These are phyloP conservation scores for Apamea anceps DNA, from an alignment of 2,888 invertebrate genomes.

Conservation along the genomic window DNA sequence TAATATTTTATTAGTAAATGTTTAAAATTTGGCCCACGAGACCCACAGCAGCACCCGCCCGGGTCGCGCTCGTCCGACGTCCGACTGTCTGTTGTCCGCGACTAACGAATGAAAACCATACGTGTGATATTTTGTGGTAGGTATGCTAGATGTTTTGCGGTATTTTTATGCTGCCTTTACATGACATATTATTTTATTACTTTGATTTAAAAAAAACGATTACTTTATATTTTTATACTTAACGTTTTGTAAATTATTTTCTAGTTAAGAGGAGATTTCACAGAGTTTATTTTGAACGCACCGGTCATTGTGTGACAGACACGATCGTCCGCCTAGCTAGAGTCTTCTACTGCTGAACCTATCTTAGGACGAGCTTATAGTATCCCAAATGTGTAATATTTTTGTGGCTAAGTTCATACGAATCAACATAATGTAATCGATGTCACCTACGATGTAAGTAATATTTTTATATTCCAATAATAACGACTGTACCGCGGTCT, in stretches of 20 bases:
- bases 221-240: slow-evolving; percentile 89
- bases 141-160: slow-evolving; percentile 84
- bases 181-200: slow-evolving; percentile 78
- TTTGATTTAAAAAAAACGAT: slow-evolving; percentile 79
- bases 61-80: slow-evolving; percentile 53
- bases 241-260: slow-evolving; percentile 88
- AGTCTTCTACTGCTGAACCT: slow-evolving; percentile 55
- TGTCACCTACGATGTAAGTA: slow-evolving; percentile 78
- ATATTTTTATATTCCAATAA: slow-evolving; percentile 86
- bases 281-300: slow-evolving; percentile 76
- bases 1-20: slow-evolving; percentile 91
- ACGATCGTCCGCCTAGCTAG: slow-evolving; percentile 65
- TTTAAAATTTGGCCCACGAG: slow-evolving; percentile 87
- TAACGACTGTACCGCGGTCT: slow-evolving; percentile 76
- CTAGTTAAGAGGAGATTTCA: slow-evolving; percentile 81
- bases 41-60: slow-evolving; percentile 75
- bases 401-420: slow-evolving; percentile 75
- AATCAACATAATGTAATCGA: slow-evolving; percentile 71
- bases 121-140: slow-evolving; percentile 89
- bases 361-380: slow-evolving; percentile 75
- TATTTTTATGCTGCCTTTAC: slow-evolving; percentile 82
- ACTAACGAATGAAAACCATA: slow-evolving; percentile 79
- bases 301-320: slow-evolving; percentile 76
- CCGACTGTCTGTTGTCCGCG: slow-evolving; percentile 63
- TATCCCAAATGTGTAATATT: slow-evolving; percentile 75